Evolutionary conservation across 2,113 vertebrate species (phyloP), one percentile per base, ranked within the genome.

Genomic region (Cricetomys ansorgei): DNA sequence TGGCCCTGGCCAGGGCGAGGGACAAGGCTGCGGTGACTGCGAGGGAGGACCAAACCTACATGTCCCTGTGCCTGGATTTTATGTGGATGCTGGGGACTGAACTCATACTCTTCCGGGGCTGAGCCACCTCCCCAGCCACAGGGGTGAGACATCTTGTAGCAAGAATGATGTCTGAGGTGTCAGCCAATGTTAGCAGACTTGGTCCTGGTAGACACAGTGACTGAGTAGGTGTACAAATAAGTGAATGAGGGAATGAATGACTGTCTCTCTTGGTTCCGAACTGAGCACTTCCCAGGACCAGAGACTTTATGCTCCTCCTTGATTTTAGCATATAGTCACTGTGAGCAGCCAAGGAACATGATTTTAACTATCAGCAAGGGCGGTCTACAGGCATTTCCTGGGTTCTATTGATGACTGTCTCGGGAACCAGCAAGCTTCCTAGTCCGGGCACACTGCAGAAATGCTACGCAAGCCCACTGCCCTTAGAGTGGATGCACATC

Each of bases 371-470:
- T 65, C 50, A 57, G 50, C 65, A 85, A 95, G 53, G 85, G 11
- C 40, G 45, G 31, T 86, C 92, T 79, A 65, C 93, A 40, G 55
- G 55, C 73, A 4, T 89, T 89, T 83, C 86, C 67, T 86, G 31
- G 62, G 62, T 59, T 73, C 53, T 92, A 16, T 27, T 31, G 34
- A 85, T 64, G 40, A 53, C n/a, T 53, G 17, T 59, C 57, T 57
- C 15, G 64, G 15, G 27, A 95, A 43, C 85, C 67, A 91, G 72
- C 48, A 94, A 81, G 16, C 7, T 92, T 40, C 76, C 88, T 92
- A 90, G 79, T 77, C 88, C 55, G 94, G 77, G 76, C 64, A 92
- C 10, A 72, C 65, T 89, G 21, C 57, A 93, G 43, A 90, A 95
- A 89, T 88, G 83, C 45, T 59, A 75, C 93, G n/a, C 69, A 91